Evolutionary conservation across 2,113 vertebrate species (phyloP).

Genomic region (Isichthys henryi): DNA sequence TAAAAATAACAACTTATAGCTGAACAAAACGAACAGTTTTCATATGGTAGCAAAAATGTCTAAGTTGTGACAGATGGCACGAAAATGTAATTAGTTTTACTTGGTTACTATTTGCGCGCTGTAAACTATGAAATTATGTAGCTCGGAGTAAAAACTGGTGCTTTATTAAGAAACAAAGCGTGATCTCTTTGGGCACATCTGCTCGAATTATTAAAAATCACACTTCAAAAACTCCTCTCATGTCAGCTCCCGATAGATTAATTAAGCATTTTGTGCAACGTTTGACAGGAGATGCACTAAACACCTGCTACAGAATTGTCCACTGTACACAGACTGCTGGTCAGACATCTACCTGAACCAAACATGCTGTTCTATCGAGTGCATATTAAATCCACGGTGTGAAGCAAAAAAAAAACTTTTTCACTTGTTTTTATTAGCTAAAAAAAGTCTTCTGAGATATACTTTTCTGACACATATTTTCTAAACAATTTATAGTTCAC

Average conservation of each 20-base stretch:
- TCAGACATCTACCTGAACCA: slow-evolving; percentile 77
- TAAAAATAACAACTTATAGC: neutral
- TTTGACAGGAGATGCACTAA: slow-evolving; percentile 70
- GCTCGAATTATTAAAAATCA: slow-evolving; percentile 12
- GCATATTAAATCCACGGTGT: slow-evolving; percentile 50
- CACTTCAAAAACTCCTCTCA: slow-evolving; percentile 12
- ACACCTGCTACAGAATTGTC: slow-evolving; percentile 78
- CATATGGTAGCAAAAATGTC: neutral
- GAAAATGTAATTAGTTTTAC: neutral
- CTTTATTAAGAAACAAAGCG: neutral
- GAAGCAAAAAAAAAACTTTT: slow-evolving; percentile 39
- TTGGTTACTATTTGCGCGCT: neutral
- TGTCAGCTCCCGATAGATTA: slow-evolving; percentile 44
- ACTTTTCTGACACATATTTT: neutral
- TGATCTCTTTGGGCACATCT: slow-evolving; percentile 8
- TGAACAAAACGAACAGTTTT: neutral
- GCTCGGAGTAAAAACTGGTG: neutral
- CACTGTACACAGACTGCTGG: slow-evolving; percentile 72
- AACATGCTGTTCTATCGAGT: slow-evolving; percentile 72
- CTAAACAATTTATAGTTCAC: neutral
- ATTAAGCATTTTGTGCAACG: slow-evolving; percentile 72
- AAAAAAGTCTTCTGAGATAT: neutral
- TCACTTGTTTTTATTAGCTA: neutral
- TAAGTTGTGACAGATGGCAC: neutral
- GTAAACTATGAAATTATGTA: neutral